Base-by-base conservation (phyloP, 2,888 invertebrate species). In the Lingula anatina region DNA sequence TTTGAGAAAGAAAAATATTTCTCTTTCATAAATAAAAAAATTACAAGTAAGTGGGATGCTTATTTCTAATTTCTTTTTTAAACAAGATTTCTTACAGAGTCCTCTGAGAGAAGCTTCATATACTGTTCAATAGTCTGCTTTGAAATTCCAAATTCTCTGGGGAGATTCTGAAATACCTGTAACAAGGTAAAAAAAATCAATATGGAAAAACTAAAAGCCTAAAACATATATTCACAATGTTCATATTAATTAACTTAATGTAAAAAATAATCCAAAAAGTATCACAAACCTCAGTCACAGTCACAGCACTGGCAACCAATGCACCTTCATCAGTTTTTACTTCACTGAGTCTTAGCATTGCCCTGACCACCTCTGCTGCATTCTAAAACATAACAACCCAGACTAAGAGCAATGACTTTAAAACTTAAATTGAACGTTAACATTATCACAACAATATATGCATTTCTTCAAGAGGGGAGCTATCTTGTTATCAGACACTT, bases 81-180 rank as follows among this genome's bases (percentile, higher is more conserved):
- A n/a, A n/a, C n/a, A n/a, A n/a, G n/a, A n/a, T n/a, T n/a, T n/a
- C 85, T 83, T 53, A 85, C 83, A 2, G 85, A 84, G 71, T 88
- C 91, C 69, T 93, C 90, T 70, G 87, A 88, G 50, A 79, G 56
- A 27, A 75, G 61, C 25, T 63, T 68, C 35, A 78, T 61, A 51
- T 77, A 77, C 48, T 75, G 70, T 44, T 78, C 76, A 38, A 78
- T 51, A 21, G 68, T 62, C n/a, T 59, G 57, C 52, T 64, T 65
- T 3, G 62, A 62, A 43, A 74, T 56, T 9, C 55, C 56, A 5
- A 65, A 54, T 18, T 74, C 72, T 48, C 66, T 64, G 3, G 72
- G 69, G 42, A 73, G 31, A 7, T 66, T 63, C 45, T 62, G 59
- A 46, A 59, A 62, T 44, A 73, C 69, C 77, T 64, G 38, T 18